These are phyloP conservation scores for Trididemnum clinides DNA, from an alignment of 23 tunicate genomes.

Conservation along the genomic window DNA sequence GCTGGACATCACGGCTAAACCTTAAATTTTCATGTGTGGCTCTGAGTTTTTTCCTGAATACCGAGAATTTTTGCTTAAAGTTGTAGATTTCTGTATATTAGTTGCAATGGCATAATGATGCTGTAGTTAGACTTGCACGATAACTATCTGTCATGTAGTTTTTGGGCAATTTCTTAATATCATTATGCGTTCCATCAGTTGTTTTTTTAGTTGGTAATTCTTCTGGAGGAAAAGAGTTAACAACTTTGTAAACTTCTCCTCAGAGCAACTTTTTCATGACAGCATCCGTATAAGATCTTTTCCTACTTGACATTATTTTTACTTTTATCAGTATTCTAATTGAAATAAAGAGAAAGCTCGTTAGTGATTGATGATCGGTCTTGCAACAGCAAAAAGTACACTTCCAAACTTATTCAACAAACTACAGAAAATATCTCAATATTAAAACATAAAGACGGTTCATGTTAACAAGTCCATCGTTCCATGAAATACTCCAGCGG, in stretches of 20 bases:
- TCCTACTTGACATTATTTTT: background rate
- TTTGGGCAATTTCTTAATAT: background rate
- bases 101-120: slow-evolving; percentile 3
- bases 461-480: too few species aligned
- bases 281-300: slow-evolving; percentile 1
- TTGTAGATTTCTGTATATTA: background rate
- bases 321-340: background rate
- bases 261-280: slow-evolving; percentile 7
- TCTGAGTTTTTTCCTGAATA: slow-evolving; percentile 7
- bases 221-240: slow-evolving; percentile 18
- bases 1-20: background rate
- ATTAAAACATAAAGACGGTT: background rate
- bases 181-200: background rate
- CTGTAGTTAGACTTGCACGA: background rate
- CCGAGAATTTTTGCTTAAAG: background rate
- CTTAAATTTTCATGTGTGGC: background rate
- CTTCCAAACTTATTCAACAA: background rate
- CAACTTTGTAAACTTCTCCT: slow-evolving; percentile 1
- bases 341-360: background rate
- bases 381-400: background rate
- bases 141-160: slow-evolving; percentile 13
- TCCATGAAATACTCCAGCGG: too few species aligned
- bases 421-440: background rate
- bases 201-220: background rate
- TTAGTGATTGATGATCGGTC: background rate